Evolutionary conservation across 1,140 invertebrate species (phyloP), one percentile per base, ranked within the genome.

Genomic region (Ceratoteleas bidentatus): DNA sequence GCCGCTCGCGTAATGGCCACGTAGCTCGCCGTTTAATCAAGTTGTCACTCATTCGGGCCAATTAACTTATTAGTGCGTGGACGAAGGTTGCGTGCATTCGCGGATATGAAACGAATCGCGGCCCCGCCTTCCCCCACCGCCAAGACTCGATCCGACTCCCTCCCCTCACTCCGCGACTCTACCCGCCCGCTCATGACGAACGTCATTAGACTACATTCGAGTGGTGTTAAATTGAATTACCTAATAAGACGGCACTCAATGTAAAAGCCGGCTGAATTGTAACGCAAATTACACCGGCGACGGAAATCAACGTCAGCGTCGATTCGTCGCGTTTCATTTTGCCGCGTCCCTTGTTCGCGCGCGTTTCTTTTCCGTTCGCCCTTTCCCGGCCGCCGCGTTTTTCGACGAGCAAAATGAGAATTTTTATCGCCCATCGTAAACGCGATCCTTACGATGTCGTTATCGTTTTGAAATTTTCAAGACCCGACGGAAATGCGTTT

Each of bases 51-150:
- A 81, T 83, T 81, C 66, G 58, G 68, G 65, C 58, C 77, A 81
- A 83, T 85, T 85, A 83, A 85, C 74, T 83, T 81, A 83, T 77
- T 81, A 77, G 64, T 74, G 75, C 64, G 70, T 79, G 81, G 65
- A 72, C 60, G 70, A 66, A 66, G 53, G 70, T 73, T 83, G 64
- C 81, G 81, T 83, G 72, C 47, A 65, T 57, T 69, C 50, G 58
- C 47, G 6, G 36, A 49, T 53, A 45, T 60, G 16, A 77, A 56
- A 36, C 36, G 73, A 53, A 61, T 64, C 49, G 33, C 53, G n/a
- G 16, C 56, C 43, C n/a, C 14, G 0, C 24, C 34, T 34, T 34
- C 66, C 11, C 38, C 47, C 50, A n/a, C n/a, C n/a, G n/a, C 34
- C 15, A 53, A 57, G 36, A 40, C 13, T 47, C 24, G 24, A 1